Evolutionary conservation across 1,140 invertebrate species (phyloP).

Genomic region (Saxidomus purpurata): DNA sequence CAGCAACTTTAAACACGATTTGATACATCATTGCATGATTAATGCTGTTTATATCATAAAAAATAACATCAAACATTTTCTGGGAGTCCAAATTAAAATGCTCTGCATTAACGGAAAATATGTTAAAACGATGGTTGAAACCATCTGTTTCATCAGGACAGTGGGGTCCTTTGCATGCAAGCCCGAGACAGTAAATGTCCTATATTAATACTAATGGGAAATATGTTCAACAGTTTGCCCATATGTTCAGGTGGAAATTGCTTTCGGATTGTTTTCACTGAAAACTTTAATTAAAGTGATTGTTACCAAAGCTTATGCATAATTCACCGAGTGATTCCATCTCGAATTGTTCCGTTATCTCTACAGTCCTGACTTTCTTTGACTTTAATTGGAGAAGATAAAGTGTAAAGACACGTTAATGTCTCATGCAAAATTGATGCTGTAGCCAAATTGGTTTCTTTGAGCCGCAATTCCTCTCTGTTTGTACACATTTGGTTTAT

Average conservation of each 20-base stretch:
- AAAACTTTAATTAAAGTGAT: slow-evolving; percentile 59
- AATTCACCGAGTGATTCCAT: slow-evolving; percentile 11
- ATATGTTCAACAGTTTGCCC: slow-evolving; percentile 52
- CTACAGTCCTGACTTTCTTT: slow-evolving; percentile 1
- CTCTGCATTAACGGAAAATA: slow-evolving; percentile 36
- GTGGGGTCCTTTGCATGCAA: slow-evolving; percentile 2
- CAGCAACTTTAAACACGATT: too few relatives aligned
- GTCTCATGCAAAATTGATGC: slow-evolving; percentile 51
- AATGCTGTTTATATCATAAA: not conserved
- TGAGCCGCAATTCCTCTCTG: not conserved
- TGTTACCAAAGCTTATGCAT: slow-evolving; percentile 15
- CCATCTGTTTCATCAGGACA: slow-evolving; percentile 19
- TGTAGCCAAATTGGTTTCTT: slow-evolving; percentile 62
- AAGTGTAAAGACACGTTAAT: slow-evolving; percentile 57
- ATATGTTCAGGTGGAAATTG: slow-evolving; percentile 49
- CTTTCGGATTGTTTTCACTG: not conserved
- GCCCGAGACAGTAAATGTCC: not conserved
- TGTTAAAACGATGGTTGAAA: not conserved
- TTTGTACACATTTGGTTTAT: slow-evolving; percentile 61
- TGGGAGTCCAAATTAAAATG: not conserved
- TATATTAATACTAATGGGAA: slow-evolving; percentile 20
- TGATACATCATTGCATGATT: not conserved
- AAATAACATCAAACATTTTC: slow-evolving; percentile 20
- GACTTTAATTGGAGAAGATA: slow-evolving; percentile 57
- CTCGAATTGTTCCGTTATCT: slow-evolving; percentile 46